A percentile compares a stretch with the other conserved stretches of the same genome.
These are phyloP conservation scores for Eristalis intricaria DNA, from an alignment of 2,888 invertebrate genomes.

Conservation along the genomic window DNA sequence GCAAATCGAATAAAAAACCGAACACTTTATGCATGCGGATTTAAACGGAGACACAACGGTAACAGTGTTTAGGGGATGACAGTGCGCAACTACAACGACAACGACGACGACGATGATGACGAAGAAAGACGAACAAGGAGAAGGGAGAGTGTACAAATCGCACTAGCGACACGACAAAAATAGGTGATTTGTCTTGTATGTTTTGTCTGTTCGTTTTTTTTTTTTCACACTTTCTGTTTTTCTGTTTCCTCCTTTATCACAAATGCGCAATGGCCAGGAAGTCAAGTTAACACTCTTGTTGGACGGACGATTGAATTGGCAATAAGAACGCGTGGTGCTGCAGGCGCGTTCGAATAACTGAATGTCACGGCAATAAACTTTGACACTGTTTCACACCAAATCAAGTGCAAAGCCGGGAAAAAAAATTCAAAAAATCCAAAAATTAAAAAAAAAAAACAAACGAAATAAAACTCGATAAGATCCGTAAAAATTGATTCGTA, in stretches of 20 bases:
- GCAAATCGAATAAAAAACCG: slow-evolving; percentile 38
- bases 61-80: background rate
- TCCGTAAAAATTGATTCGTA: background rate
- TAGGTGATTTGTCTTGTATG: slow-evolving; percentile 46
- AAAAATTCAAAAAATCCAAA: background rate
- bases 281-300: slow-evolving; percentile 38
- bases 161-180: slow-evolving; percentile 59
- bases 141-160: slow-evolving; percentile 2
- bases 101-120: background rate
- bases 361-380: background rate
- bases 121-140: background rate
- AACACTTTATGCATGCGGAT: slow-evolving; percentile 39
- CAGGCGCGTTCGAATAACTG: slow-evolving; percentile 5
- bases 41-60: slow-evolving; percentile 1
- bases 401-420: background rate
- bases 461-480: background rate
- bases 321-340: slow-evolving; percentile 7
- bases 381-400: background rate
- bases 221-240: background rate
- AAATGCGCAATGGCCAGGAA: slow-evolving; percentile 60
- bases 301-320: slow-evolving; percentile 2
- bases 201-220: slow-evolving; percentile 21
- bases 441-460: too few relatives aligned
- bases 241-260: slow-evolving; percentile 28
- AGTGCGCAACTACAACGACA: slow-evolving; percentile 12